These are phyloP conservation scores for Eurystomus gularis DNA, from an alignment of 2,113 vertebrate genomes.

Conservation along the genomic window DNA sequence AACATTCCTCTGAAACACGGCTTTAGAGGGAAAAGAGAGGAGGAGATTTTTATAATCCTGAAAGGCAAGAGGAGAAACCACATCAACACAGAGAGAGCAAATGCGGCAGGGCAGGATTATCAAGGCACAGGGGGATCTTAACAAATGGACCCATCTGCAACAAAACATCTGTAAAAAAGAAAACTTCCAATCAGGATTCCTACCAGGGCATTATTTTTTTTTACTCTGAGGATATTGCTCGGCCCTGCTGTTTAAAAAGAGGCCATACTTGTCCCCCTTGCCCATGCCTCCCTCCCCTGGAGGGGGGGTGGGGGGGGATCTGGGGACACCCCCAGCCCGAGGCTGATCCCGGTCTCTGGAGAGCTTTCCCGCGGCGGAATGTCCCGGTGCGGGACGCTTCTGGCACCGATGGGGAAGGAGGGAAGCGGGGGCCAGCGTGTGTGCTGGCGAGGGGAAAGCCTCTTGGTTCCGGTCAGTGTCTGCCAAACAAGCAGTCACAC, in stretches of 20 bases:
- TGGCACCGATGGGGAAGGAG: background rate
- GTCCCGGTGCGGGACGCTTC: background rate
- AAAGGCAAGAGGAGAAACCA: constrained; percentile 26
- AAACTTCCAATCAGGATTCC: background rate
- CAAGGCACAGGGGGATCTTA: background rate
- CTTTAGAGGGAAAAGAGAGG: background rate
- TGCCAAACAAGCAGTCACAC: constrained; percentile 26
- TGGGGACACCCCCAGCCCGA: background rate
- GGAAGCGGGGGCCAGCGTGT: background rate
- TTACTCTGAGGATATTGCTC: background rate
- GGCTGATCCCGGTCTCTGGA: background rate
- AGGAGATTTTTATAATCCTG: constrained; percentile 15
- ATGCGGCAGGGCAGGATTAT: background rate
- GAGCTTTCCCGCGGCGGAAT: background rate
- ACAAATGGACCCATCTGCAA: background rate
- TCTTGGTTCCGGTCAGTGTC: background rate
- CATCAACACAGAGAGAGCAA: background rate
- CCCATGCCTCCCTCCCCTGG: accelerated
- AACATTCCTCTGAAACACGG: constrained; percentile 36
- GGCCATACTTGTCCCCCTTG: background rate
- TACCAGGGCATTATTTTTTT: background rate
- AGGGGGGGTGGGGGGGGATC: too few relatives aligned
- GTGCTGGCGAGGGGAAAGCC: background rate
- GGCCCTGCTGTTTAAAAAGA: background rate
- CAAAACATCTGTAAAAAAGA: background rate